These are phyloP conservation scores for Zapornia atra DNA, from an alignment of 2,113 vertebrate genomes.

Conservation along the genomic window DNA sequence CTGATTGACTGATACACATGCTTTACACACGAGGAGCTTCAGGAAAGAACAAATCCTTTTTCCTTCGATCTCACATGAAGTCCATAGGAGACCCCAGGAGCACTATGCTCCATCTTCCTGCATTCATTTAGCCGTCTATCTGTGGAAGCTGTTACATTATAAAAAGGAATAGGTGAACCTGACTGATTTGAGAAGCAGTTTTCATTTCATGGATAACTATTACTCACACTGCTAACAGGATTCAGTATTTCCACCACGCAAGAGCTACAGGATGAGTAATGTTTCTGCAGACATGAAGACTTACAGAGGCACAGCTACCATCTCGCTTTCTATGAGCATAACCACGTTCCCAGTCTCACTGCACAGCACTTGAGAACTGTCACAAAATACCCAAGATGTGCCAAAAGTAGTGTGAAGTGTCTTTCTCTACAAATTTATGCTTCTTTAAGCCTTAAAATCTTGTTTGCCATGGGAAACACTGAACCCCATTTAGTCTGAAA, in stretches of 20 bases:
- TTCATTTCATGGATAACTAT: constrained; percentile 19
- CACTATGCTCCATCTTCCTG: neutral
- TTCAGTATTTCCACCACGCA: neutral
- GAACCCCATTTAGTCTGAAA: neutral
- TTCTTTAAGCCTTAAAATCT: neutral
- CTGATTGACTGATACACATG: neutral
- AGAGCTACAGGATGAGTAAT: neutral
- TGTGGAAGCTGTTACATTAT: neutral
- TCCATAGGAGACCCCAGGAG: neutral
- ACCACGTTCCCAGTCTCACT: neutral
- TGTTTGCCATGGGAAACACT: neutral
- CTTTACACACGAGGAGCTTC: neutral
- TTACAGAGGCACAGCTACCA: neutral
- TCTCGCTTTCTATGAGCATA: neutral
- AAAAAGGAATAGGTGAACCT: neutral
- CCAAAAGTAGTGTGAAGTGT: neutral
- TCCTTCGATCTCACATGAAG: neutral
- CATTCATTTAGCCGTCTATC: neutral
- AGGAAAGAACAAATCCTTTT: neutral
- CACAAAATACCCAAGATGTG: neutral
- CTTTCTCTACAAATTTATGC: neutral
- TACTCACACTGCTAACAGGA: constrained; percentile 15
- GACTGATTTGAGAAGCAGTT: neutral
- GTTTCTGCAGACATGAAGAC: neutral
- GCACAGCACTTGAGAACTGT: neutral